Evolutionary conservation across 2,113 vertebrate species (phyloP).

Genomic region (Raphicerus campestris): DNA sequence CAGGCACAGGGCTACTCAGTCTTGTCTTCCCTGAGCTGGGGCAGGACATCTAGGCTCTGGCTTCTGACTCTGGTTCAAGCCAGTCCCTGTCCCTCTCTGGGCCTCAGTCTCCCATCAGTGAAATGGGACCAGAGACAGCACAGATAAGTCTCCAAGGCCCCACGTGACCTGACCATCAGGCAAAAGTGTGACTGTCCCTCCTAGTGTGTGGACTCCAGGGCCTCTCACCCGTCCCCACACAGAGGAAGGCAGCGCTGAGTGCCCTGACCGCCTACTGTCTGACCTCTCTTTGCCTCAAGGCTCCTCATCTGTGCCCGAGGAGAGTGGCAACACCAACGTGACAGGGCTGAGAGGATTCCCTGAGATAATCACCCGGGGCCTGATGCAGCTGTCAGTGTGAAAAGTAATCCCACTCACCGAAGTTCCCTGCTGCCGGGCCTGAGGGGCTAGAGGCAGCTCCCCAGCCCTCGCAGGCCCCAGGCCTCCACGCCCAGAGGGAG

Average conservation of each 20-base stretch:
- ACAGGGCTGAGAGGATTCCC: not conserved
- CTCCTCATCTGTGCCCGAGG: not conserved
- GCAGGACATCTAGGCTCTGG: not conserved
- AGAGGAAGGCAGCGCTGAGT: not conserved
- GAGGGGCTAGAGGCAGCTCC: not conserved
- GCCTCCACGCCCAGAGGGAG: not conserved
- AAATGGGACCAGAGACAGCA: not conserved
- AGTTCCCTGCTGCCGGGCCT: not conserved
- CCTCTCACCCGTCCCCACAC: not conserved
- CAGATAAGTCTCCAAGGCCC: not conserved
- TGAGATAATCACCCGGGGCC: not conserved
- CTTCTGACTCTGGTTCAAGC: not conserved
- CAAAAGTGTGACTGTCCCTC: not conserved
- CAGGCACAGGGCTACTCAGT: not conserved
- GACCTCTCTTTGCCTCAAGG: not conserved
- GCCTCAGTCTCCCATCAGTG: not conserved
- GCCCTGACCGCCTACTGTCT: too few relatives aligned
- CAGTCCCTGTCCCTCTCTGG: not conserved
- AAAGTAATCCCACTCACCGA: not conserved
- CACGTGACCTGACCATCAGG: not conserved
- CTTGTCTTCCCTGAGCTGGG: not conserved
- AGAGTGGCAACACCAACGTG: fast-evolving
- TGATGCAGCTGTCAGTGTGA: not conserved
- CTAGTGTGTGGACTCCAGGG: fast-evolving
- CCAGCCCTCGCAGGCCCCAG: not conserved